Evolutionary conservation across 2,888 invertebrate species (phyloP), one percentile per base, ranked within the genome.

Genomic region (Ophion ellenae): DNA sequence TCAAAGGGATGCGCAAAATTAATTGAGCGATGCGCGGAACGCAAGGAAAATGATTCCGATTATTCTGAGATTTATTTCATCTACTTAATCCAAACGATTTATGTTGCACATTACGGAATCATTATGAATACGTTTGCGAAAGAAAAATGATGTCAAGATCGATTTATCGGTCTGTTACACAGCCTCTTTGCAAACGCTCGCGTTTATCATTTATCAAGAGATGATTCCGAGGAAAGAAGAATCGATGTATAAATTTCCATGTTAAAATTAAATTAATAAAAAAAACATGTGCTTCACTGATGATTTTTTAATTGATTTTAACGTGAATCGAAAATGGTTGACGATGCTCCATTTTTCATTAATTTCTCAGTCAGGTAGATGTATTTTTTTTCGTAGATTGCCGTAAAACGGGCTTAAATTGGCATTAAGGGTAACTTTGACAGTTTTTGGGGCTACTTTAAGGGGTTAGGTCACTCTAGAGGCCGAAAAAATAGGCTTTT

Each of bases 11-110:
- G 57, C 32, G 71, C 9, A 57, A 53, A n/a, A 57, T 70, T 70
- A 57, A 73, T 73, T 73, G 32, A 73, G 36, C 32, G 9, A 70
- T 17, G 47, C 9, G 36, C 11, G 71, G 9, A 0, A 3, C 70
- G 28, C 9, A 28, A 20, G 36, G 10, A 71, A 57, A 71, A 57
- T 71, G 32, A 53, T 71, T n/a, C 32, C n/a, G 32, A 32, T 71
- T 71, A 71, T 71, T 71, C 47, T 47, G 28, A 28, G 32, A 57
- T 71, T 57, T n/a, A 28, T 71, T 71, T 57, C 28, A n/a, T 57
- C 57, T 36, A 36, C 59, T 59, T n/a, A 36, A 36, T 73, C 9
- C 10, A 2, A 20, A 36, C 10, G 57, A 70, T 70, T 70, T 70
- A n/a, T 28, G 53, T 70, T 53, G 28, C 47, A 53, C n/a, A 20